A percentile compares a stretch with the other conserved stretches of the same genome.
These are phyloP conservation scores for Schizaphis graminum DNA, from an alignment of 2,888 invertebrate genomes.

Conservation along the genomic window DNA sequence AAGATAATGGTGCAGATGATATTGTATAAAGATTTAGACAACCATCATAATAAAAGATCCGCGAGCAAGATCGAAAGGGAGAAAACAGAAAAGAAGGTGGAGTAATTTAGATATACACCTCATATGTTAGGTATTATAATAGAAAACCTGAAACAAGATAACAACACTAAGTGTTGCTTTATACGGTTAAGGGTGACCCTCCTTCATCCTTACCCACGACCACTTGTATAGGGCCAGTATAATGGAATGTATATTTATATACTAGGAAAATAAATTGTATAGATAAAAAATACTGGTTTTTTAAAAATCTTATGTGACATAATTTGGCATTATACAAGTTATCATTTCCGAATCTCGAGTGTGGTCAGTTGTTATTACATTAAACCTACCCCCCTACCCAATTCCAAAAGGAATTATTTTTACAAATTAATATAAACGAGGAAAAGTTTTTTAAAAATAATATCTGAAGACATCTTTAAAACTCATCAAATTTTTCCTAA, in stretches of 20 bases:
- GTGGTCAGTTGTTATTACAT: not conserved
- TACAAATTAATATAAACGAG: not conserved
- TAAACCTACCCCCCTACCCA: not conserved
- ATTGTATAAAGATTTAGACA: not conserved
- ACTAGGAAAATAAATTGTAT: constrained; percentile 19
- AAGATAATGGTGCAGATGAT: constrained; percentile 9
- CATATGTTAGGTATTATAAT: not conserved
- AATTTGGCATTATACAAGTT: constrained; percentile 39
- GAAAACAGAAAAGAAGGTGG: not conserved
- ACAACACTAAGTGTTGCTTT: not conserved
- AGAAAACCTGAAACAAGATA: constrained; percentile 24
- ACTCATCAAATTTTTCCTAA: not conserved
- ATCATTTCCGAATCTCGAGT: not conserved
- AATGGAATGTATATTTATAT: constrained; percentile 25
- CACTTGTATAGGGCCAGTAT: not conserved
- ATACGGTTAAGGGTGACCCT: constrained; percentile 2
- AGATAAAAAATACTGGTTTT: constrained; percentile 47
- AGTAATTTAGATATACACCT: constrained; percentile 27
- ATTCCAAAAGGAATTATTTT: too few relatives aligned
- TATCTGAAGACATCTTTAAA: not conserved
- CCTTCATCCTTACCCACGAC: not conserved
- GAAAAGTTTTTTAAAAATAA: not conserved
- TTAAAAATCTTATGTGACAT: constrained; percentile 31
- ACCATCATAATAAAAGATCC: not conserved
- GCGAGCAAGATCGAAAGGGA: not conserved